Percentiles rank a stretch among this genome's conserved stretches.
These are phyloP conservation scores for Acyrthosiphon pisum DNA, from an alignment of 1,140 invertebrate species.

Conservation along the genomic window DNA sequence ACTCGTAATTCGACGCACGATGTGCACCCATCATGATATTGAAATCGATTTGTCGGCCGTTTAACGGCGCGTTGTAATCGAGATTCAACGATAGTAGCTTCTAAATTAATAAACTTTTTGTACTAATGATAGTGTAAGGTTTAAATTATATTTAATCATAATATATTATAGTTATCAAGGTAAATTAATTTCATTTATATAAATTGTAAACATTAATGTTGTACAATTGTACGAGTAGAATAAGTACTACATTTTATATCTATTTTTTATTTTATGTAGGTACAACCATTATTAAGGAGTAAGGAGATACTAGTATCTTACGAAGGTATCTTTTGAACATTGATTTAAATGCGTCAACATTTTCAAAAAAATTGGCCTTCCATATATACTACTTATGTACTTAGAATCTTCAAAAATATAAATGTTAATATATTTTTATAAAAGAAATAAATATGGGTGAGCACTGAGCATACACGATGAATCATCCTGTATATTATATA, in stretches of 20 bases:
- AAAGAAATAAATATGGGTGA: background rate
- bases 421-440: no score
- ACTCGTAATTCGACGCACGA: background rate
- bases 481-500: background rate
- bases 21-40: background rate
- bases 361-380: background rate
- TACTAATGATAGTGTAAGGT: background rate
- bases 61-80: background rate
- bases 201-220: no score
- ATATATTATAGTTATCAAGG: no score
- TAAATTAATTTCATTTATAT: no score
- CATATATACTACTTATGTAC: no score
- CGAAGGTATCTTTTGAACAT: background rate
- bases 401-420: no score
- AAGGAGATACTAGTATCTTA: no score
- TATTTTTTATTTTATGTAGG: no score
- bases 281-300: no score
- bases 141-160: no score
- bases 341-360: background rate
- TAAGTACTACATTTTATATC: no score
- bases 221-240: no score
- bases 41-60: background rate
- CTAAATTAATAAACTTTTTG: background rate
- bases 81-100: background rate
- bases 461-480: background rate